A percentile compares a stretch with the other conserved stretches of the same genome.
phyloP scores from a whole-genome alignment of 2,113 vertebrate genomes.

The Melanerpes aurifrons region DNA sequence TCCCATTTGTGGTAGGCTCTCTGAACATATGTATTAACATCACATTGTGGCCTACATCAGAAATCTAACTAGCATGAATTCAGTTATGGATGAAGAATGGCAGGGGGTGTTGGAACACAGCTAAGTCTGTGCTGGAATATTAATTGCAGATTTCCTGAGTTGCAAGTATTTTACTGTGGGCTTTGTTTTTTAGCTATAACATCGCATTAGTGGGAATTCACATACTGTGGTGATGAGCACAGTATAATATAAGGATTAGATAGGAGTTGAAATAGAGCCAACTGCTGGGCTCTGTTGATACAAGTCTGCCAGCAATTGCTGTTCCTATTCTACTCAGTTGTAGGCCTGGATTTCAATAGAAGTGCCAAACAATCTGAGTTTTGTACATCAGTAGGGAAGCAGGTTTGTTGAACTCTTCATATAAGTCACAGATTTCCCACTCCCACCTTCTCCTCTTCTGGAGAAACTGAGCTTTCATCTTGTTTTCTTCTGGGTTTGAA shows the following conservation, averaged over 20 bases:
- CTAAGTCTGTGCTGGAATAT: slow-evolving; percentile 27
- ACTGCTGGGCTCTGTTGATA: slow-evolving; percentile 61
- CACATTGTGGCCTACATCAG: neutral
- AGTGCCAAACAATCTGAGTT: slow-evolving; percentile 12
- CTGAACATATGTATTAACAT: slow-evolving; percentile 3
- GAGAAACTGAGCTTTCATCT: neutral
- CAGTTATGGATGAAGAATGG: neutral
- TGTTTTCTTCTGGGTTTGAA: neutral
- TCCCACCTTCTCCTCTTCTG: neutral
- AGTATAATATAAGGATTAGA: slow-evolving; percentile 59
- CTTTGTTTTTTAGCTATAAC: slow-evolving; percentile 43
- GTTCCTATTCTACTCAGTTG: slow-evolving; percentile 14
- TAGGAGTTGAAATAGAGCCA: slow-evolving; percentile 59
- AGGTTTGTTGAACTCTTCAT: slow-evolving; percentile 26
- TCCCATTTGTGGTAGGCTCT: neutral
- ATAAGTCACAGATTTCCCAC: neutral
- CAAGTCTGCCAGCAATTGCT: slow-evolving; percentile 48
- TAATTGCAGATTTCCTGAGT: slow-evolving; percentile 48
- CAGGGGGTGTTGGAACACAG: neutral
- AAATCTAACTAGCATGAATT: neutral
- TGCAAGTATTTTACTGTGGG: slow-evolving; percentile 39
- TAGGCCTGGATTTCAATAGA: slow-evolving; percentile 32
- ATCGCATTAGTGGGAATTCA: slow-evolving; percentile 12
- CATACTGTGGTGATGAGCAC: slow-evolving; percentile 41
- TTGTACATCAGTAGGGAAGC: slow-evolving; percentile 14